phyloP scores from a whole-genome alignment of 2,113 vertebrate species.

The Zosterops pallidus region DNA sequence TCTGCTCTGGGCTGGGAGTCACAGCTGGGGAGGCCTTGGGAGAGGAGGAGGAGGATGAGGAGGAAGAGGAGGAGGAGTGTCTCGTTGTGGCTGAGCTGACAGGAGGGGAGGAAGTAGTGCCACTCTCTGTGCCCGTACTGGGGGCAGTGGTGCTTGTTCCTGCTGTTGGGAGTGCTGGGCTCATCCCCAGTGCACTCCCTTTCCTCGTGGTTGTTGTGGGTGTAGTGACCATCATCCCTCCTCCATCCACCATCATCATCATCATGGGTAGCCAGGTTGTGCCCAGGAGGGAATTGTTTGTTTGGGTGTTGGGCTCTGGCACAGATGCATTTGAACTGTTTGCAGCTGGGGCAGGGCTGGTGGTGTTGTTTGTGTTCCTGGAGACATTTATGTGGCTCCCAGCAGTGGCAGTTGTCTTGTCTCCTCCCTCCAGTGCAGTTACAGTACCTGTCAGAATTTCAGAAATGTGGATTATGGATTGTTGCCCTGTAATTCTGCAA shows the following conservation, averaged over 20 bases:
- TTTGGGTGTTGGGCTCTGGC: neutral
- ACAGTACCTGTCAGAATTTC: neutral
- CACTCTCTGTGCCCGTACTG: rapidly evolving
- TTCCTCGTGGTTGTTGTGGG: rapidly evolving
- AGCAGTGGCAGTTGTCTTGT: rapidly evolving
- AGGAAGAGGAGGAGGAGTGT: neutral
- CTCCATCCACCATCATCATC: rapidly evolving
- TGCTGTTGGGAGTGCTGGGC: rapidly evolving
- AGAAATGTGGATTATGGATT: neutral
- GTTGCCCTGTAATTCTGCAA: neutral
- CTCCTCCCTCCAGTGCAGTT: rapidly evolving
- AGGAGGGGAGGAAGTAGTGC: neutral
- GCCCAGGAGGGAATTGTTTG: neutral
- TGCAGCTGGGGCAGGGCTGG: rapidly evolving
- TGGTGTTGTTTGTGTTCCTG: rapidly evolving
- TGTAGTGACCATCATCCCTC: neutral
- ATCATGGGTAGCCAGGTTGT: rapidly evolving
- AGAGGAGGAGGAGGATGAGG: neutral
- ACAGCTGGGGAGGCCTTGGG: neutral
- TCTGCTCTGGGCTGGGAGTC: neutral
- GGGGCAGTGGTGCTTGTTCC: rapidly evolving
- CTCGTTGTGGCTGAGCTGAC: rapidly evolving
- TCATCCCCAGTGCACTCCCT: rapidly evolving
- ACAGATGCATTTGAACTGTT: rapidly evolving
- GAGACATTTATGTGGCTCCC: rapidly evolving